Evolutionary conservation across 2,888 invertebrate genomes (phyloP).

Genomic region (Clanis bilineata): DNA sequence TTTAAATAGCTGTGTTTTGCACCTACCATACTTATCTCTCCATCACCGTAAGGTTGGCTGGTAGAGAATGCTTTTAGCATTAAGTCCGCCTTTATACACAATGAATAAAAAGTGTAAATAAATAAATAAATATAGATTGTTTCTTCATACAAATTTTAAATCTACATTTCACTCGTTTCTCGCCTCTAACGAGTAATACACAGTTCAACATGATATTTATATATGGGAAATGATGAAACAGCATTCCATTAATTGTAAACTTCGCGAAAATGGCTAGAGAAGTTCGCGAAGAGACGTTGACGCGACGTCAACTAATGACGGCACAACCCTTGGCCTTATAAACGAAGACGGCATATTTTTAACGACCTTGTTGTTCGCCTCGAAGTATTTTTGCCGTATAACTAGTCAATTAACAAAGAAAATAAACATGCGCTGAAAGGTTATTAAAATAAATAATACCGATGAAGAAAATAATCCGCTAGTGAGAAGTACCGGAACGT

Average conservation of each 20-base stretch:
- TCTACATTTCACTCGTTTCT: too few species aligned
- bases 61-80: too few species aligned
- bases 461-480: too few species aligned
- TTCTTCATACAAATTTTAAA: too few species aligned
- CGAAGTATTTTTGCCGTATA: neutral
- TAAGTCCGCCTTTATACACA: too few species aligned
- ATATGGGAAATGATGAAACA: neutral
- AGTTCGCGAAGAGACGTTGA: neutral
- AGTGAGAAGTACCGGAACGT: too few species aligned
- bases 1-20: too few species aligned
- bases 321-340: neutral
- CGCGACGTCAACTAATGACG: conserved; percentile 2
- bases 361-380: neutral
- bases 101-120: too few species aligned
- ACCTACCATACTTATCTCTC: too few species aligned
- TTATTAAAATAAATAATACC: neutral
- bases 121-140: too few species aligned
- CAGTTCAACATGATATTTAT: neutral
- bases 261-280: neutral
- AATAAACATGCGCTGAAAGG: neutral
- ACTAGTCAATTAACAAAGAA: neutral
- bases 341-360: neutral
- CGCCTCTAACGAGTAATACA: too few species aligned
- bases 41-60: too few species aligned
- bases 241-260: neutral